A percentile compares a stretch with the other conserved stretches of the same genome.
These are phyloP conservation scores for Centruroides sculpturatus DNA, from an alignment of 1,140 invertebrate species.

Conservation along the genomic window DNA sequence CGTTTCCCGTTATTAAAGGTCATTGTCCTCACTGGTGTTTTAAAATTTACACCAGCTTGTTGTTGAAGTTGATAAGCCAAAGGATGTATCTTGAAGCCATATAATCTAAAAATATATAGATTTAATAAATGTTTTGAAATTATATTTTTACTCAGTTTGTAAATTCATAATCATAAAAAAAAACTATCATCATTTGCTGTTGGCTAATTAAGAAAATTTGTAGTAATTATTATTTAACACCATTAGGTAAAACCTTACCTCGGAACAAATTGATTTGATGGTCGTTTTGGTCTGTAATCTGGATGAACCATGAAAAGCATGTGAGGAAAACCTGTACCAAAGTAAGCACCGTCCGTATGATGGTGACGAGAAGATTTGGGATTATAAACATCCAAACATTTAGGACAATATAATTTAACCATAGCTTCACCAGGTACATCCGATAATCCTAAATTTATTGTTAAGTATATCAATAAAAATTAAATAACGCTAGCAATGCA, in stretches of 20 bases:
- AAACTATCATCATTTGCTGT: too few species aligned
- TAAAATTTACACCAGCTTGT: conserved; percentile 78
- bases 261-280: conserved; percentile 93
- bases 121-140: background rate
- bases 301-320: conserved; percentile 99
- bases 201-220: too few species aligned
- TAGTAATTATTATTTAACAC: too few species aligned
- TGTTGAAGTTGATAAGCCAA: conserved; percentile 94
- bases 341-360: conserved; percentile 98
- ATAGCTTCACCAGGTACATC: conserved; percentile 98
- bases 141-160: background rate
- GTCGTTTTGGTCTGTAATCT: conserved; percentile 92
- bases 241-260: conserved; percentile 28
- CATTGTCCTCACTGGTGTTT: conserved; percentile 56
- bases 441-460: conserved; percentile 53
- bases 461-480: background rate
- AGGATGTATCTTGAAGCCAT: conserved; percentile 99
- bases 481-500: background rate
- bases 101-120: conserved; percentile 41
- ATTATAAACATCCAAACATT: conserved; percentile 99
- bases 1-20: conserved; percentile 38
- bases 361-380: conserved; percentile 98
- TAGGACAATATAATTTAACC: conserved; percentile 99
- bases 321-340: conserved; percentile 98
- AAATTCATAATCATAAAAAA: too few species aligned